Percentiles rank a stretch among this genome's conserved stretches.
Conservation (phyloP, 2,797 vertebrate genomes). For the Pseudochirops corinnae region DNA sequence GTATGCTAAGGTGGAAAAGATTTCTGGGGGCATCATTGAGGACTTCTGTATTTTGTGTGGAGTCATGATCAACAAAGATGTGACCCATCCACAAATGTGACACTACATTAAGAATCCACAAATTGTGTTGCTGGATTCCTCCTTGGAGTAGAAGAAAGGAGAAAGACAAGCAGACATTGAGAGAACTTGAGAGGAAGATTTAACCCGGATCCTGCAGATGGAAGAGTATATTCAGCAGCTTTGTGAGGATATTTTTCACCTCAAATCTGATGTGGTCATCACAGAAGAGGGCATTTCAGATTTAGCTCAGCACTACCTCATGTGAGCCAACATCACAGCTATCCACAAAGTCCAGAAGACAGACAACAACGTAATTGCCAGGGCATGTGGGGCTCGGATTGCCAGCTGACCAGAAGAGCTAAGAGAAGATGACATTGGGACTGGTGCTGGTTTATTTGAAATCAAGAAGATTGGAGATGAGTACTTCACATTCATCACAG, state of each 20-base stretch:
- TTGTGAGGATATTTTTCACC: constrained; percentile 93
- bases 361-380: constrained; percentile 96
- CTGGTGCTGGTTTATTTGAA: constrained; percentile 92
- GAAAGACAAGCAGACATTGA: constrained; percentile 99
- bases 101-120: constrained; percentile 93
- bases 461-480: constrained; percentile 98
- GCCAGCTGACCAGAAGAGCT: constrained; percentile 94
- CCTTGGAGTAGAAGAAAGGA: constrained; percentile 97
- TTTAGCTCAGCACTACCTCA: constrained; percentile 96
- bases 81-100: constrained; percentile 95
- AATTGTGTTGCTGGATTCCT: constrained; percentile 95
- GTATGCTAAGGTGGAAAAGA: constrained; percentile 97
- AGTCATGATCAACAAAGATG: constrained; percentile 97
- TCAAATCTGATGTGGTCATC: constrained; percentile 95
- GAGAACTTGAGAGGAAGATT: constrained; percentile 97
- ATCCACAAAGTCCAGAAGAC: constrained; percentile 96
- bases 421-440: constrained; percentile 94
- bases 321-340: constrained; percentile 96
- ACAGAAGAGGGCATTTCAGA: constrained; percentile 98
- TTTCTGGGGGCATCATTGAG: constrained; percentile 95
- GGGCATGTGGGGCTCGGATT: constrained; percentile 95
- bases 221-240: constrained; percentile 98
- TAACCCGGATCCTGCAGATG: constrained; percentile 95
- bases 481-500: constrained; percentile 96
- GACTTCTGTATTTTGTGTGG: constrained; percentile 93